Evolutionary conservation across 2,113 vertebrate genomes (phyloP), one percentile per base, ranked within the genome.

Genomic region (Microcebus griseorufus): DNA sequence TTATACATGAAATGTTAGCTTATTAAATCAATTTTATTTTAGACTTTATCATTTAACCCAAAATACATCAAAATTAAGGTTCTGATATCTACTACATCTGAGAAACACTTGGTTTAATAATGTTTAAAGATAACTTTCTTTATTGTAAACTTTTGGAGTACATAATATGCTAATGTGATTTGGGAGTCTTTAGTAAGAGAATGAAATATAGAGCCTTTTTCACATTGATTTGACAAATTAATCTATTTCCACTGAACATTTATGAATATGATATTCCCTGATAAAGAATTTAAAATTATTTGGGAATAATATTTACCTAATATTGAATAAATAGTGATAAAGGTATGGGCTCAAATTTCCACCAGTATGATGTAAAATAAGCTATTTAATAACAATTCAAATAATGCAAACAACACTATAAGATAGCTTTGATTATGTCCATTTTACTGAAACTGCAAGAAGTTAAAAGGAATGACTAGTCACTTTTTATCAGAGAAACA

Each of bases 121-220:
- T 37, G 5, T 42, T 87, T 48, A 39, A 18, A 0, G 6, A 6
- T 80, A 23, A 9, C 13, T 93, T 25, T 65, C 17, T 60, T 89
- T 51, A 90, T 2, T 42, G 3, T 1, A 62, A 1, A 42, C 2
- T 73, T 81, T 51, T 48, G 7, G 22, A 82, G 23, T 34, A 25
- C 1, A 32, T 51, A 42, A 18, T 12, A 18, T 22, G 0, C 9
- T 10, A 12, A 1, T 42, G 0, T 32, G 6, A 2, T 69, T 76
- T 13, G 14, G 9, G 29, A 39, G 2, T 67, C 94, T 42, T 13
- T 6, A 89, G 14, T 27, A 64, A 32, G 1, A 51, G 27, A 51
- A 67, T 67, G 9, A 86, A 42, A 88, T 65, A 45, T 1, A 81
- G 5, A 60, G 2, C 4, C 17, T 25, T 69, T 86, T 58, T 86